Base-by-base conservation (phyloP, 2,113 vertebrate genomes). In the Apistogramma diplotaenia region DNA sequence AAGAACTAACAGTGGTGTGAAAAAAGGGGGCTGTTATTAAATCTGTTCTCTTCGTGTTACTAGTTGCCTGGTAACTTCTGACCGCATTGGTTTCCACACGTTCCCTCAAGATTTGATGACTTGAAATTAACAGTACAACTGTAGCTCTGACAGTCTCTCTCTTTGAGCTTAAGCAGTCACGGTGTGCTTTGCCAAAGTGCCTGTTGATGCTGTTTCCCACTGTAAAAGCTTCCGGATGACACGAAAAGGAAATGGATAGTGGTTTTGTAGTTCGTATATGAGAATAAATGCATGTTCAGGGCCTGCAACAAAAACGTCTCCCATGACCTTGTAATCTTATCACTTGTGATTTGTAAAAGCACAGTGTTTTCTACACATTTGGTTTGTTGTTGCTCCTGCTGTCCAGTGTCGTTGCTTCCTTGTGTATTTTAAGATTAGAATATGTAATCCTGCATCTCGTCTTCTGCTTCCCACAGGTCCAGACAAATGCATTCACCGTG, bases 401-500 rank as follows among this genome's bases (percentile, higher is more conserved):
- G 40, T 19, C 62, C 16, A 67, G 18, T 49, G 15, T 29, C 29
- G 62, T 49, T 35, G 53, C 21, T 25, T 55, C 9, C 12, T 19
- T 74, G 12, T 56, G 43, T 55, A 21, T 55, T 56, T 55, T 37
- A 9, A 25, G n/a, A 18, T 55, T 73, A 10, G 62, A 67, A 29
- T 74, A 43, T 57, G 9, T 12, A 57, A 46, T 58, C 55, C 35
- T 27, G 37, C 35, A 72, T 18, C 31, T 29, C 5, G 25, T 70
- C 25, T 7, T 46, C 6, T 43, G 0, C 23, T 18, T 72, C 61
- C 43, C 9, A 27, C 94, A 99, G 98, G 95, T 98, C 78, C 97
- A 99, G 94, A 94, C 96, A 3, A 97, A 96, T 0, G 93, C 97
- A 27, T 97, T 95, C 78, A 95, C 97, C 0, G 96, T 99, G 87